Conservation (phyloP, 2,113 vertebrate species). For the Salvelinus sp. region DNA sequence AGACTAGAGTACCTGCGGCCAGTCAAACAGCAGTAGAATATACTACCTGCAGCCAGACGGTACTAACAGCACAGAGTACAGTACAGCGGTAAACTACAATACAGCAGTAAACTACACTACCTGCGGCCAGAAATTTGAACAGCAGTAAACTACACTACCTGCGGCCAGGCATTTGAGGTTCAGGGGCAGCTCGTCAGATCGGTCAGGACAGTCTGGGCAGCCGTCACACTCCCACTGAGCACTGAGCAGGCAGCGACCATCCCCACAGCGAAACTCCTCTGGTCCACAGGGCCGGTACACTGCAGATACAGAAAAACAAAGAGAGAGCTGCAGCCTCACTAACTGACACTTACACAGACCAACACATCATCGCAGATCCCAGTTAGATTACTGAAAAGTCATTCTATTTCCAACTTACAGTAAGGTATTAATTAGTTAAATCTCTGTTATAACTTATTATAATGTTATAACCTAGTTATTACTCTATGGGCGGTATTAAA, state of each 20-base stretch:
- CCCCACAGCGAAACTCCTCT: conserved; percentile 89
- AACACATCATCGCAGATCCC: not conserved
- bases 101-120: conserved; percentile 58
- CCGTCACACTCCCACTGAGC: conserved; percentile 96
- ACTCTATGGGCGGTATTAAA: not conserved
- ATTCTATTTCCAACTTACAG: not conserved
- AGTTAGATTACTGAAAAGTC: too few species aligned
- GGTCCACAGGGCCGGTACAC: conserved; percentile 85
- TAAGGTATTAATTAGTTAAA: not conserved
- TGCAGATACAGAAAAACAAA: conserved; percentile 52
- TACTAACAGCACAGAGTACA: too few species aligned
- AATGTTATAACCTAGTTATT: too few species aligned
- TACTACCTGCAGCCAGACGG: too few species aligned
- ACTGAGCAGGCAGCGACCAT: conserved; percentile 91
- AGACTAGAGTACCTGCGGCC: too few species aligned
- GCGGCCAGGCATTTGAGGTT: conserved; percentile 89
- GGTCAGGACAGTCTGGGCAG: conserved; percentile 91
- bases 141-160: conserved; percentile 70
- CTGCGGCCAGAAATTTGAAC: conserved; percentile 86
- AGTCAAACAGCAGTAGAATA: too few species aligned
- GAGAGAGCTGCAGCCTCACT: conserved; percentile 31
- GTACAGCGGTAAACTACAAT: too few species aligned
- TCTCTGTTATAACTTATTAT: too few species aligned
- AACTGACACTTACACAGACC: conserved; percentile 2
- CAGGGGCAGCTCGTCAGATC: conserved; percentile 91